Percentiles rank a stretch among this genome's conserved stretches.
phyloP scores from a whole-genome alignment of 2,113 vertebrate species.

The Psilopsiagon aymara region DNA sequence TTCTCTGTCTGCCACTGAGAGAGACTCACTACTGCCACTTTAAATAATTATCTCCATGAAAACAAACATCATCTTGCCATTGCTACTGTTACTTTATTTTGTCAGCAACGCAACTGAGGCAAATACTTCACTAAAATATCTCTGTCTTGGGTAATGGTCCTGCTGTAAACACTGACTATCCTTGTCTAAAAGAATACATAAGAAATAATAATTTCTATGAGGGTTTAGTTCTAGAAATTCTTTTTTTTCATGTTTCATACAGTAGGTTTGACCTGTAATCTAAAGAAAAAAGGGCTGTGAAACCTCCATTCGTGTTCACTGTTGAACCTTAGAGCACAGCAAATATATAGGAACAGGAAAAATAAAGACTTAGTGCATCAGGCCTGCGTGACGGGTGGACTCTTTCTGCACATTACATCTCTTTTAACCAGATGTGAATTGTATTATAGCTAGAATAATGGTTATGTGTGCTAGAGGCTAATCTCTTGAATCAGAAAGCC shows the following conservation, averaged over 20 bases:
- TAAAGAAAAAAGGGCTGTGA: not conserved
- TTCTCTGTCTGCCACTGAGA: not conserved
- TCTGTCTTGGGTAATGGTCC: not conserved
- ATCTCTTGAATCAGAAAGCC: slow-evolving; percentile 30
- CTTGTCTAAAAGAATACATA: not conserved
- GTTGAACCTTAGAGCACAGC: not conserved
- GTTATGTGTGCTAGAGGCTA: slow-evolving; percentile 19
- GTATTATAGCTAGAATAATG: slow-evolving; percentile 25
- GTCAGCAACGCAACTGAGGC: not conserved
- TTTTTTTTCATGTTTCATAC: not conserved
- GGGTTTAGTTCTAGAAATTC: not conserved
- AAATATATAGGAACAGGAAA: not conserved
- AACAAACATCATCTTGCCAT: not conserved
- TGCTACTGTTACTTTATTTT: not conserved
- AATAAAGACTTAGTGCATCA: slow-evolving; percentile 13
- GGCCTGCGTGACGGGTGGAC: not conserved
- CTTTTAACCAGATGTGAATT: slow-evolving; percentile 25
- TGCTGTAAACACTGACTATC: not conserved
- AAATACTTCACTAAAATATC: not conserved
- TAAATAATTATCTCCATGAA: not conserved
- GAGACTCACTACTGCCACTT: not conserved
- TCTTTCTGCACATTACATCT: not conserved
- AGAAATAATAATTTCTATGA: not conserved
- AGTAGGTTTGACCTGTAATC: not conserved
- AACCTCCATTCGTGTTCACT: not conserved